Base-by-base conservation (phyloP, 2,797 vertebrate species). In the Apodemus agrarius region DNA sequence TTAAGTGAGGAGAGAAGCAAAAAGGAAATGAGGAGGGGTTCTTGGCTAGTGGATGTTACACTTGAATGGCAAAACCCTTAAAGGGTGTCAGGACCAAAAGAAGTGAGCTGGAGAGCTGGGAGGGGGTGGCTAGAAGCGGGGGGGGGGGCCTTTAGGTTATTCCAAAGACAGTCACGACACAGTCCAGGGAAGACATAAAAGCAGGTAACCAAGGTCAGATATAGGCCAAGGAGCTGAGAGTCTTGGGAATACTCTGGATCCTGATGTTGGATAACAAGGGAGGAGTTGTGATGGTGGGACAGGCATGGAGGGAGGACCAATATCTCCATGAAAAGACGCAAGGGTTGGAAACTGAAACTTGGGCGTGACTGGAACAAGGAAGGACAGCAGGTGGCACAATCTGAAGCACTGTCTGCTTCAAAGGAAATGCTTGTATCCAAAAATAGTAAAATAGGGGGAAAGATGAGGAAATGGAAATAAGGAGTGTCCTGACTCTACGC, bases 401-500 rank as follows among this genome's bases (percentile, higher is more conserved):
- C 46, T 6, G 49, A 63, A 93, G 49, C 31, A n/a, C 31, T 14
- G 5, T 2, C 4, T 8, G 34, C 69, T 78, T 89, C 52, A 89
- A 46, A 88, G 65, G 54, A 54, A 72, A 12, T 21, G 13, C 65
- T 34, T 63, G 61, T 63, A 7, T 21, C 34, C 16, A 31, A 88
- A 87, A 43, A 89, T 76, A 24, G 92, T 49, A 76, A 90, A 88
- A 78, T 9, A 19, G 49, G 54, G 37, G 40, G 19, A 76, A 81
- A 37, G 86, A 37, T 78, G 52, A 83, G 63, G 75, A 80, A 88
- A 93, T n/a, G 67, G 69, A 75, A 93, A 63, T 34, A 72, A 95
- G 87, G 40, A 75, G 40, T 43, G n/a, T 74, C n/a, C 61, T 75
- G 91, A 90, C 84, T 74, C 84, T 2, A 46, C n/a, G 40, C 24